phyloP scores from a whole-genome alignment of 2,888 invertebrate species.

The Liopterus haemorrhoidalis region DNA sequence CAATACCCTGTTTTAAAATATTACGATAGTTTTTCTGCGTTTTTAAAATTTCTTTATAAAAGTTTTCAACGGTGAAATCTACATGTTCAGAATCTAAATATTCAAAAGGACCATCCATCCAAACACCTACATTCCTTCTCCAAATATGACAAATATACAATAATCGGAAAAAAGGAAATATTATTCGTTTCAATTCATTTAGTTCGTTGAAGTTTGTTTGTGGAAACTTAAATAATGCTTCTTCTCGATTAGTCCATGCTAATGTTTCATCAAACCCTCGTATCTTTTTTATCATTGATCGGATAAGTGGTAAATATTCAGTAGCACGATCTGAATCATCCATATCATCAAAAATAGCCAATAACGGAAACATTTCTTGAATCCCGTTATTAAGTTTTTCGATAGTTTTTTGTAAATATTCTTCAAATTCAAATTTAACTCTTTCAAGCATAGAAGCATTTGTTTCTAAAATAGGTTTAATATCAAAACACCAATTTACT shows the following conservation, averaged over 20 bases:
- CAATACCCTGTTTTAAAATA: slow-evolving; percentile 69
- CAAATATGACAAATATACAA: slow-evolving; percentile 67
- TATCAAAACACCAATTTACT: slow-evolving; percentile 75
- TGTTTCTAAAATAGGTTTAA: slow-evolving; percentile 73
- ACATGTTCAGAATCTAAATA: slow-evolving; percentile 72
- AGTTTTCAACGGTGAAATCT: slow-evolving; percentile 74
- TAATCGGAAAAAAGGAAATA: slow-evolving; percentile 64
- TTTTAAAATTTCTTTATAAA: slow-evolving; percentile 71
- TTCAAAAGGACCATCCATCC: slow-evolving; percentile 91
- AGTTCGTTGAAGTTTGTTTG: slow-evolving; percentile 69
- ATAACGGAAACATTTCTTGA: slow-evolving; percentile 64
- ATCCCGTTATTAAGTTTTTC: slow-evolving; percentile 66
- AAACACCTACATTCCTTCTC: slow-evolving; percentile 75
- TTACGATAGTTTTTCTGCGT: slow-evolving; percentile 70
- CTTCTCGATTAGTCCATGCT: slow-evolving; percentile 85
- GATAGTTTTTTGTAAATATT: slow-evolving; percentile 63
- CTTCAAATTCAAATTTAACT: slow-evolving; percentile 80
- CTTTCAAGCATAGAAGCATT: slow-evolving; percentile 76
- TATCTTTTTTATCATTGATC: slow-evolving; percentile 68
- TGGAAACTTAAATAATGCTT: slow-evolving; percentile 77
- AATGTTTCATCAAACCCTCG: slow-evolving; percentile 70
- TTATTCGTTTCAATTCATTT: slow-evolving; percentile 66
- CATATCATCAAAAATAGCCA: slow-evolving; percentile 78
- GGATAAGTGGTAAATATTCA: slow-evolving; percentile 72
- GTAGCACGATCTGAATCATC: slow-evolving; percentile 69